Evolutionary conservation across 1,140 invertebrate genomes (phyloP).

Genomic region (Trinorchestia longiramus): DNA sequence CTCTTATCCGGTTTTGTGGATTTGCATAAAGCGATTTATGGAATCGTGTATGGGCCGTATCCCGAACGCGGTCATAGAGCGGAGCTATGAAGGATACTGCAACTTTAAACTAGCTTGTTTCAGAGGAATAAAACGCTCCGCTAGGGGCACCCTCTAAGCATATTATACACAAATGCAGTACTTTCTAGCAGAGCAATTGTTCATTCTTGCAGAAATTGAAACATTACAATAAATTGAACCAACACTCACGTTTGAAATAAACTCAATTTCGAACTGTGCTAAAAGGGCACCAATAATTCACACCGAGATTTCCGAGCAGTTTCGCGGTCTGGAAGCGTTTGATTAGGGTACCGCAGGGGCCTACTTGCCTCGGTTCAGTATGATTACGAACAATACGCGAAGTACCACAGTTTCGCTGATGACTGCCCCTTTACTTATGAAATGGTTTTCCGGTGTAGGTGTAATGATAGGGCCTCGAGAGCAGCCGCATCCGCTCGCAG

Average conservation of each 20-base stretch:
- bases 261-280: not conserved
- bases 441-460: conserved; percentile 43
- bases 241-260: not conserved
- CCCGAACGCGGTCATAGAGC: not conserved
- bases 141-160: not conserved
- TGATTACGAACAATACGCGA: conserved; percentile 47
- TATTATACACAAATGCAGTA: not conserved
- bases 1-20: conserved; percentile 37
- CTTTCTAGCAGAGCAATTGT: not conserved
- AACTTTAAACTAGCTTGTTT: conserved; percentile 1
- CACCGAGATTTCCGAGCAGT: not conserved
- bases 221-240: not conserved
- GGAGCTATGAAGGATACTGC: not conserved
- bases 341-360: not conserved
- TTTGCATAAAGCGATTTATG: conserved; percentile 49
- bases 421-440: conserved; percentile 50
- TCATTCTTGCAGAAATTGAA: not conserved
- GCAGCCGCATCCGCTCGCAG: conserved; percentile 25
- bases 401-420: conserved; percentile 50
- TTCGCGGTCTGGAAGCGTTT: not conserved
- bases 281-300: not conserved
- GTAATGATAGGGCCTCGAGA: conserved; percentile 38
- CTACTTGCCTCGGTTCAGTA: conserved; percentile 23
- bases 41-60: conserved; percentile 29
- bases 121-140: not conserved